phyloP scores from a whole-genome alignment of 2,113 vertebrate species.

The Copsychus sechellarum region DNA sequence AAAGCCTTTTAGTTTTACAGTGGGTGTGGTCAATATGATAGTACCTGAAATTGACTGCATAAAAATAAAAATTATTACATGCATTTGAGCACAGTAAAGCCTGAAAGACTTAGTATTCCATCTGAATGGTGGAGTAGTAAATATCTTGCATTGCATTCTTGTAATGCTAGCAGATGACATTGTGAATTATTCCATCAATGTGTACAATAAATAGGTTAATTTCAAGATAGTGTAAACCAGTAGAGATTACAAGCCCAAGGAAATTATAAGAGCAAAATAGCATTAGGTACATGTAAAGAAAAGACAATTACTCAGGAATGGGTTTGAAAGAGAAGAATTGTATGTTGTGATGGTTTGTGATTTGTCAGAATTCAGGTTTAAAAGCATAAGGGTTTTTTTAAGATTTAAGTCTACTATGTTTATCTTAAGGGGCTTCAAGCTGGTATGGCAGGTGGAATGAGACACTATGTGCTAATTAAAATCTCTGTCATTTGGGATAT shows the following conservation, averaged over 20 bases:
- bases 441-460: background rate
- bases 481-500: background rate
- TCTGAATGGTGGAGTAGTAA: background rate
- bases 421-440: background rate
- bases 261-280: background rate
- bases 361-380: background rate
- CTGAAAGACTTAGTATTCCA: background rate
- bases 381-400: background rate
- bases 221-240: background rate
- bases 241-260: background rate
- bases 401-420: background rate
- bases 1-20: background rate
- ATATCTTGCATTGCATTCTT: background rate
- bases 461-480: conserved; percentile 35
- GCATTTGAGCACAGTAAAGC: background rate
- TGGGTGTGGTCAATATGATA: background rate
- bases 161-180: background rate
- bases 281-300: background rate
- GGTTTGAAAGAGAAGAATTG: background rate
- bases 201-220: background rate
- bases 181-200: background rate
- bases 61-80: background rate
- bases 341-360: background rate
- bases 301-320: background rate
- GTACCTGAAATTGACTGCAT: background rate